A percentile compares a stretch with the other conserved stretches of the same genome.
phyloP scores from a whole-genome alignment of 2,113 vertebrate species.

The Gasterosteus nipponicus region DNA sequence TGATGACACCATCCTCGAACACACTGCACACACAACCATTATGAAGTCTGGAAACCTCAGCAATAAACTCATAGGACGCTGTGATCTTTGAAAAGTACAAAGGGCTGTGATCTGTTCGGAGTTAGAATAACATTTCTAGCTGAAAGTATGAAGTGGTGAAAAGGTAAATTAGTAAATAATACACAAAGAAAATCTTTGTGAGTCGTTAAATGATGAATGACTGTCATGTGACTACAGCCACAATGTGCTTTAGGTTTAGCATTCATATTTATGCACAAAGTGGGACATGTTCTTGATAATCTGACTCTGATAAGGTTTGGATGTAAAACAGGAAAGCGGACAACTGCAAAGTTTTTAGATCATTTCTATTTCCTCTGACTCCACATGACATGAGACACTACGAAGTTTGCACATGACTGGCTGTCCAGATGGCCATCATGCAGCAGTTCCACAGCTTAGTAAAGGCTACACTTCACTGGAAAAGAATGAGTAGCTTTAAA shows the following conservation, averaged over 20 bases:
- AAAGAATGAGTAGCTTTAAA: neutral
- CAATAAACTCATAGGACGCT: neutral
- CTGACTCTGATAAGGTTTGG: neutral
- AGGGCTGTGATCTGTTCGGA: neutral
- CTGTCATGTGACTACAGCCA: neutral
- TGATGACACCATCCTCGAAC: constrained; percentile 12
- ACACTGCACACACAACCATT: neutral
- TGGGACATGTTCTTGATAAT: neutral
- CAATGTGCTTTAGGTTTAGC: neutral
- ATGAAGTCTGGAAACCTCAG: neutral
- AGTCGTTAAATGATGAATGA: neutral
- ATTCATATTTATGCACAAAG: neutral
- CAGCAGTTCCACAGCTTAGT: neutral
- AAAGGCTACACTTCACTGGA: neutral
- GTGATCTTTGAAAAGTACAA: neutral
- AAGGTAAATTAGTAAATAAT: neutral
- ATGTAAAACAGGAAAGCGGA: neutral
- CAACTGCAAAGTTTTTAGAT: constrained; percentile 3
- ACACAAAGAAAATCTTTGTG: neutral
- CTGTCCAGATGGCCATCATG: constrained; percentile 26
- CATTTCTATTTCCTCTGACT: neutral
- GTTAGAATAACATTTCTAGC: neutral
- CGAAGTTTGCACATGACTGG: constrained; percentile 19
- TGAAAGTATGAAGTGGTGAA: neutral
- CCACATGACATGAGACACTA: constrained; percentile 22